phyloP scores from a whole-genome alignment of 2,797 vertebrate genomes.

The Cheirogaleus major region DNA sequence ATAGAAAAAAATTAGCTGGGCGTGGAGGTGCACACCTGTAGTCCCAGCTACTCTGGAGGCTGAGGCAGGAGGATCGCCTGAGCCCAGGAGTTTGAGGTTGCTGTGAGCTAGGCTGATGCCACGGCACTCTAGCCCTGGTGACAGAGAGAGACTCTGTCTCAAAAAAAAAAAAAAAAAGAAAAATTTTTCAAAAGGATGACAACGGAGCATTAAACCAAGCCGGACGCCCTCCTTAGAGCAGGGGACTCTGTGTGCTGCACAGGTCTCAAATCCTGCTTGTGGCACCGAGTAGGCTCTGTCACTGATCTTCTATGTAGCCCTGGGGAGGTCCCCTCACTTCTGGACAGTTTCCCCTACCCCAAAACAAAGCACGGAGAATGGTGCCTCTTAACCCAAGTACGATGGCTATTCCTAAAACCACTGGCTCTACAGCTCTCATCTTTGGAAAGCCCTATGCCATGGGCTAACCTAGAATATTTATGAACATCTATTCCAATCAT shows the following conservation, averaged over 20 bases:
- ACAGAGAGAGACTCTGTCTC: too few species aligned
- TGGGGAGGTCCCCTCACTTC: neutral
- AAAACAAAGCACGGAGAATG: neutral
- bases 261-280: fast-evolving
- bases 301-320: neutral
- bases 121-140: too few species aligned
- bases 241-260: fast-evolving
- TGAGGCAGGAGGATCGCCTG: too few species aligned
- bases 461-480: neutral
- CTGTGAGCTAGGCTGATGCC: too few species aligned
- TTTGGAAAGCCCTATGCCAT: neutral
- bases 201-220: neutral
- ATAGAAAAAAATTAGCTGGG: too few species aligned
- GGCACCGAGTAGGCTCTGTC: fast-evolving
- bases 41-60: too few species aligned
- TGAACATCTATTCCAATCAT: neutral
- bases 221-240: fast-evolving
- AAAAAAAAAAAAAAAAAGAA: too few species aligned
- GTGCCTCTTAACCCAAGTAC: neutral
- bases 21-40: too few species aligned
- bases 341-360: neutral
- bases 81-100: too few species aligned
- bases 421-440: neutral
- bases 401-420: neutral
- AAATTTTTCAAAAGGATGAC: neutral